These are phyloP conservation scores for Uropetala carovei DNA, from an alignment of 2,888 invertebrate genomes.

Conservation along the genomic window DNA sequence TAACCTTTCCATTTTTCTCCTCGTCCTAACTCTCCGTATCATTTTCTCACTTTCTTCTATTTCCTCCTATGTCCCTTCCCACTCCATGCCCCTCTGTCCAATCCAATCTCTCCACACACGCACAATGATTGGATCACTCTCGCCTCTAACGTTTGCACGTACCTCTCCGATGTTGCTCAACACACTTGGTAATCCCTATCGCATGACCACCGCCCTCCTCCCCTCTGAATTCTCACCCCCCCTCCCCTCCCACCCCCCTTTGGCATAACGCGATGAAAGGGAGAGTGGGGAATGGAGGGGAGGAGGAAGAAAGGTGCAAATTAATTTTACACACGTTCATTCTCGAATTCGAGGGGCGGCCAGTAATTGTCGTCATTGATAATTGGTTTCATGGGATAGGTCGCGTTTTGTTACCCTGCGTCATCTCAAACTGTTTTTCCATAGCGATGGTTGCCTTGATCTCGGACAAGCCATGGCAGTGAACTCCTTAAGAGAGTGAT, in stretches of 20 bases:
- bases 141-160: too few species aligned
- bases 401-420: neutral
- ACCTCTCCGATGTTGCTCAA: too few species aligned
- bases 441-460: neutral
- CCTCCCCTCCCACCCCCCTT: neutral
- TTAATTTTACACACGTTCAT: neutral
- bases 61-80: neutral
- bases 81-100: neutral
- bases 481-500: conserved; percentile 20
- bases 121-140: neutral
- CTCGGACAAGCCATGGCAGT: conserved; percentile 31
- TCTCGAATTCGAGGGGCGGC: neutral
- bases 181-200: too few species aligned
- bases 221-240: neutral
- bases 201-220: neutral
- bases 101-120: neutral
- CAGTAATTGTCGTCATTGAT: neutral
- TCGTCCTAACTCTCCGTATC: too few species aligned
- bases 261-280: neutral
- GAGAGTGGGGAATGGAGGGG: neutral
- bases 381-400: neutral
- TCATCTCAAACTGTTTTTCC: neutral
- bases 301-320: neutral
- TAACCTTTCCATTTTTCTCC: too few species aligned
- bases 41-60: neutral